These are phyloP conservation scores for Rapana venosa DNA, from an alignment of 2,888 invertebrate species.

Conservation along the genomic window DNA sequence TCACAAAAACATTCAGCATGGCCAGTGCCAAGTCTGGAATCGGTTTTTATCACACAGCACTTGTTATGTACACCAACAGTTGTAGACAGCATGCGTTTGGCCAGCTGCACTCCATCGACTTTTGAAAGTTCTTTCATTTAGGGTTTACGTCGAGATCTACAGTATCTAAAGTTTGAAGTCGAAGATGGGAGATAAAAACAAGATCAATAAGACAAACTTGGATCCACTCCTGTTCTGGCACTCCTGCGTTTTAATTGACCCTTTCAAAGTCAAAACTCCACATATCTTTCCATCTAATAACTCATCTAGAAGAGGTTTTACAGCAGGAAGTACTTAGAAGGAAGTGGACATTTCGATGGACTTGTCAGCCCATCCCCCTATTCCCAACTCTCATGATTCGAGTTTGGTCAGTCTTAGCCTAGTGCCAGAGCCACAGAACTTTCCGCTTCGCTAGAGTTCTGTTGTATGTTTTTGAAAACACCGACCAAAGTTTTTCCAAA, in stretches of 20 bases:
- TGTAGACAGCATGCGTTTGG: not conserved
- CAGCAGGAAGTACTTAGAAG: not conserved
- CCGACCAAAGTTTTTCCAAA: not conserved
- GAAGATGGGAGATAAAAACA: too few relatives aligned
- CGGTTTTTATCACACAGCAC: not conserved
- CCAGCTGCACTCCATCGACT: not conserved
- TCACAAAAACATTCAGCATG: slow-evolving; percentile 46
- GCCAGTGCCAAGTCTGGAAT: slow-evolving; percentile 18
- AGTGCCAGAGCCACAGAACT: slow-evolving; percentile 13
- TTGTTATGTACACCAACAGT: not conserved
- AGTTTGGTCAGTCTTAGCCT: not conserved
- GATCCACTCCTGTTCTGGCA: too few relatives aligned
- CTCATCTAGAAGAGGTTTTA: not conserved
- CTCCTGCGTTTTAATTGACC: too few relatives aligned
- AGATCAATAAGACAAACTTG: too few relatives aligned
- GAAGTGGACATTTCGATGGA: not conserved
- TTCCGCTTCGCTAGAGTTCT: not conserved
- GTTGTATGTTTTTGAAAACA: not conserved
- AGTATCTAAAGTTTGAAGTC: too few relatives aligned
- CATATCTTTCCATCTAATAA: not conserved
- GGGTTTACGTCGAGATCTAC: too few relatives aligned
- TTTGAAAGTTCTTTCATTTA: too few relatives aligned
- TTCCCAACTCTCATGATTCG: not conserved
- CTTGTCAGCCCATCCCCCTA: not conserved
- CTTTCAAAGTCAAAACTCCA: too few relatives aligned